Conservation (phyloP, 92 coral and sea anemone species). For the Siderastrea radians region DNA sequence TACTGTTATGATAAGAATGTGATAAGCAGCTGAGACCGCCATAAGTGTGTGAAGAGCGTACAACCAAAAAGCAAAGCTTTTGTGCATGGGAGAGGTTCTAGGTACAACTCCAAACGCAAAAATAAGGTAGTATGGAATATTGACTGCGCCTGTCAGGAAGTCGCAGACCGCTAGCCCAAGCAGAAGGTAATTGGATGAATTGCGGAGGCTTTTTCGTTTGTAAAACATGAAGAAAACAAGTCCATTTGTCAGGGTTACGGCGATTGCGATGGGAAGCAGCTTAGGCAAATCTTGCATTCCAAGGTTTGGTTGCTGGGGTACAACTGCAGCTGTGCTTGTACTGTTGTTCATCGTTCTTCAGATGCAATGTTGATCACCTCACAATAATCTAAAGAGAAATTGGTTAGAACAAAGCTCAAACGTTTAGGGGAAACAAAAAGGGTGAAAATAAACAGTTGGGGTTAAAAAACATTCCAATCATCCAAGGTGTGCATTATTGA, state of each 20-base stretch:
- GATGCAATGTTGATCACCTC: neutral
- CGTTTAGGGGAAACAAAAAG: too few relatives aligned
- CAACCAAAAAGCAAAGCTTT: slow-evolving; percentile 6
- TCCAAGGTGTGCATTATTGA: too few relatives aligned
- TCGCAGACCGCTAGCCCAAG: slow-evolving; percentile 51
- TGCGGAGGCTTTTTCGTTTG: slow-evolving; percentile 14
- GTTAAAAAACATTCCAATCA: neutral
- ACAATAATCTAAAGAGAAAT: neutral
- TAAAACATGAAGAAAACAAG: slow-evolving; percentile 29
- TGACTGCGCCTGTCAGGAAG: slow-evolving; percentile 41
- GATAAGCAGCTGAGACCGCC: slow-evolving; percentile 77
- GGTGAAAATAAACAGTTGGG: neutral
- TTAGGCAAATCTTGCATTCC: neutral
- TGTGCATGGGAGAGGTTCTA: neutral
- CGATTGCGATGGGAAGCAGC: slow-evolving; percentile 33
- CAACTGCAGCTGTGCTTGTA: neutral
- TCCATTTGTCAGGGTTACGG: slow-evolving; percentile 27
- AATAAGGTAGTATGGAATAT: slow-evolving; percentile 31
- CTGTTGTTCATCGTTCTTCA: slow-evolving; percentile 20
- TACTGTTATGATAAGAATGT: slow-evolving; percentile 74
- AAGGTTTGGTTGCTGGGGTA: neutral
- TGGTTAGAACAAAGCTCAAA: neutral
- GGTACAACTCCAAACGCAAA: slow-evolving; percentile 21
- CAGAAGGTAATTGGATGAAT: slow-evolving; percentile 20
- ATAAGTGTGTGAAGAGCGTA: slow-evolving; percentile 41